Evolutionary conservation across 1,140 invertebrate species (phyloP).

Genomic region (Pachypsylla venusta): DNA sequence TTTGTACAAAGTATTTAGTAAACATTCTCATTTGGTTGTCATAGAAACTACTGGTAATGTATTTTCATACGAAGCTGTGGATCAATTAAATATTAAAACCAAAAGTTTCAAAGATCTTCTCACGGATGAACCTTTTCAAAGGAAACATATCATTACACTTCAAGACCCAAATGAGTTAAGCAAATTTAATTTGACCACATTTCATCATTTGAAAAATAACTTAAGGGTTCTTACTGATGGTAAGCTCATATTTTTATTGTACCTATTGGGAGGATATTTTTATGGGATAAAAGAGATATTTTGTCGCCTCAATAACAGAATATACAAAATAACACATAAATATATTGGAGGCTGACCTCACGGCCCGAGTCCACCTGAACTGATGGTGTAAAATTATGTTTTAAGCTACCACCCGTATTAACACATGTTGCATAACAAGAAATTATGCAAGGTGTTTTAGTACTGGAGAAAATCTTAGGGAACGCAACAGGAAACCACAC

Average conservation of each 20-base stretch:
- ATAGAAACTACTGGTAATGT: slow-evolving; percentile 90
- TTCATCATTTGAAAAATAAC: slow-evolving; percentile 93
- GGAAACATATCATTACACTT: slow-evolving; percentile 84
- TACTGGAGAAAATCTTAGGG: too few relatives aligned
- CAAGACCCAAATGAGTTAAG: slow-evolving; percentile 81
- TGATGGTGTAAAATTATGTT: too few relatives aligned
- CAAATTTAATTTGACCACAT: slow-evolving; percentile 90
- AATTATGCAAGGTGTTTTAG: too few relatives aligned
- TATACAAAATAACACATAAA: too few relatives aligned
- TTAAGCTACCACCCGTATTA: too few relatives aligned
- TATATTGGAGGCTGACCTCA: too few relatives aligned
- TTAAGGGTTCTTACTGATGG: slow-evolving; percentile 61
- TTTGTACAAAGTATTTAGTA: slow-evolving; percentile 87
- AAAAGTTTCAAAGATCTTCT: slow-evolving; percentile 90
- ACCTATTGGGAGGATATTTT: slow-evolving; percentile 9
- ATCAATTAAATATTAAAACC: slow-evolving; percentile 90
- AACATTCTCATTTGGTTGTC: slow-evolving; percentile 88
- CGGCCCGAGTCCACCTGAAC: too few relatives aligned
- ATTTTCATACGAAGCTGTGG: slow-evolving; percentile 88
- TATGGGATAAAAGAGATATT: too few relatives aligned
- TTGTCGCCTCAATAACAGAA: too few relatives aligned
- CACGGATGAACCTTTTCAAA: slow-evolving; percentile 75
- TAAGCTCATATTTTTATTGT: slow-evolving; percentile 25
- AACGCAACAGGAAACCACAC: too few relatives aligned
- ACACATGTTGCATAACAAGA: too few relatives aligned